Conservation (phyloP, 2,888 invertebrate genomes). For the Neuroscelio doddi region DNA sequence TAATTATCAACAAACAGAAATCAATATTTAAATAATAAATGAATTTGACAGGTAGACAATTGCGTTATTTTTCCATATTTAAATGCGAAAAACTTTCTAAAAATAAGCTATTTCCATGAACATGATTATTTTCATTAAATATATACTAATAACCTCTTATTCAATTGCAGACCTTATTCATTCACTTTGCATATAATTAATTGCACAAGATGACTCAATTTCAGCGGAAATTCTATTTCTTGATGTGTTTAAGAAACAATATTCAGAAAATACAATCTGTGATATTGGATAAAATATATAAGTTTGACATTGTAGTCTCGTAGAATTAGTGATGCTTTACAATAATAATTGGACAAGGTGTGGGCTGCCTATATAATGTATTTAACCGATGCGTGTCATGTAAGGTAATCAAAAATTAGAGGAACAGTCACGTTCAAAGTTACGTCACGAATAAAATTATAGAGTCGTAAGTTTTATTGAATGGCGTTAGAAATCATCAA, state of each 20-base stretch:
- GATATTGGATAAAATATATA: not conserved
- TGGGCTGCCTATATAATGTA: too few species aligned
- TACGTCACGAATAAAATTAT: not conserved
- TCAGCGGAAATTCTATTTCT: not conserved
- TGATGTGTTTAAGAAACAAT: not conserved
- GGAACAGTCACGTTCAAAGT: slow-evolving; percentile 1
- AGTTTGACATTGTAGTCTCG: slow-evolving; percentile 2
- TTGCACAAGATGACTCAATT: not conserved
- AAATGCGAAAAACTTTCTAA: too few species aligned
- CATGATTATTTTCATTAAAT: too few species aligned
- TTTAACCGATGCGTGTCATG: not conserved
- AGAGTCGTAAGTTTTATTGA: not conserved
- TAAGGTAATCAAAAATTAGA: not conserved
- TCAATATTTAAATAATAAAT: too few species aligned
- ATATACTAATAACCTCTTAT: too few species aligned
- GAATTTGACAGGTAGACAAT: too few species aligned
- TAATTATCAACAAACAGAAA: too few species aligned
- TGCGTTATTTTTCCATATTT: too few species aligned
- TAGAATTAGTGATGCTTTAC: too few species aligned
- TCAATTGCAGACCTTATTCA: too few species aligned
- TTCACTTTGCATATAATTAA: not conserved
- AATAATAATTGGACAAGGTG: too few species aligned
- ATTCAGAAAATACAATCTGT: not conserved
- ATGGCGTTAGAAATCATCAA: not conserved
- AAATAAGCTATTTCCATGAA: too few species aligned